Base-by-base conservation (phyloP, 1,140 invertebrate species). In the Saccostrea echinata region DNA sequence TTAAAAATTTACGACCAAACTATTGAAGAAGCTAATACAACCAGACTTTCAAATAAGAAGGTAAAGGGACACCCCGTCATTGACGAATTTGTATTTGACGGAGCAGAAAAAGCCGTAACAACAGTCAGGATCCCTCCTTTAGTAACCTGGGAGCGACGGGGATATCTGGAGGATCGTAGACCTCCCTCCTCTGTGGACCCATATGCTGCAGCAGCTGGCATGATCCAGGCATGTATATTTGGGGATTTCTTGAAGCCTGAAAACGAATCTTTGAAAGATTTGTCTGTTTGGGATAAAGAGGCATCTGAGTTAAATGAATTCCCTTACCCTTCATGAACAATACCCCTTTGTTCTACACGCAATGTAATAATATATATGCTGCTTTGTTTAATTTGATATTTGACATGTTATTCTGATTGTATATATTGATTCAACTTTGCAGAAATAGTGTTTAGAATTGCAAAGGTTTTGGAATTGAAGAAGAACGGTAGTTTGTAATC, bases 131-230 rank as follows among this genome's bases (percentile, higher is more conserved):
- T 95, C 55, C 95, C 95, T 0, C 97, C 97, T 21, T 91, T 94
- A 33, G 94, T 95, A 4, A 97, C 97, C 1, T 97, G 98, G 91
- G 97, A 97, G 0, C 97, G 97, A 92, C 97, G 97, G 94, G 98
- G 98, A 3, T 99, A 98, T 94, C 94, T 99, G 86, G 98, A 99
- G 94, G n/a, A n/a, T n/a, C 96, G 98, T 85, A 96, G 98, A 93
- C 98, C 98, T 13, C 96, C 98, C 4, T 98, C 98, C 86, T 99
- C 99, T 95, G 97, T 97, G 93, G 98, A 99, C 95, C 98, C 98
- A 0, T 98, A 98, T 95, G 94, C 89, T 9, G 94, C 94, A 11
- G 92, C 93, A 1, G 92, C 93, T 84, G 89, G 90, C 21, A 30
- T 94, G 18, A 89, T 92, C 43, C 85, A 91, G 21, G 82, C 86